Evolutionary conservation across 92 coral and sea anemone genomes (phyloP).

Genomic region (Actinostola sp.): DNA sequence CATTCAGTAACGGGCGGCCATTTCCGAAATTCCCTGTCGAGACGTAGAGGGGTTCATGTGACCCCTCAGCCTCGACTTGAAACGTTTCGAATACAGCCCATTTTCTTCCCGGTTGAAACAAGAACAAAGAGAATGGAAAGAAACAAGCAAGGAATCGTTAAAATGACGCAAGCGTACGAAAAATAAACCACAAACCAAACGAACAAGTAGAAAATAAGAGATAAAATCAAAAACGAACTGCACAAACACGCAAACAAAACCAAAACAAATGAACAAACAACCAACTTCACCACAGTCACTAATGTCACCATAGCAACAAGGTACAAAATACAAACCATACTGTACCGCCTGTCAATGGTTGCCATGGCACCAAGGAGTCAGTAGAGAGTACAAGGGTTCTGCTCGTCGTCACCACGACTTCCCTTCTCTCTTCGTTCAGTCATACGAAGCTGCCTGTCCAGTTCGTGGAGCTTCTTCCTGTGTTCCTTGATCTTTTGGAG

Average conservation of each 20-base stretch:
- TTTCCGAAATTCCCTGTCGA: no score
- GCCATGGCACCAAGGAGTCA: slow-evolving; percentile 50
- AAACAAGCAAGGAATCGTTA: slow-evolving; percentile 24
- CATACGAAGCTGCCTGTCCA: slow-evolving; percentile 91
- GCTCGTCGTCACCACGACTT: slow-evolving; percentile 85
- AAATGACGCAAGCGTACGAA: slow-evolving; percentile 10
- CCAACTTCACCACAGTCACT: slow-evolving; percentile 48
- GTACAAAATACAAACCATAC: slow-evolving; percentile 30
- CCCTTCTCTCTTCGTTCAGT: slow-evolving; percentile 83
- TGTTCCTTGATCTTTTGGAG: slow-evolving; percentile 93
- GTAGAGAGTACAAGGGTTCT: slow-evolving; percentile 75
- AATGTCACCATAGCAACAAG: slow-evolving; percentile 35
- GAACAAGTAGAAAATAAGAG: slow-evolving; percentile 12
- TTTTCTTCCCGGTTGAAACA: slow-evolving; percentile 14
- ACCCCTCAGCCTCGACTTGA: slow-evolving; percentile 25
- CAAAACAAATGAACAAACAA: slow-evolving; percentile 19
- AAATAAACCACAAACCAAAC: slow-evolving; percentile 28
- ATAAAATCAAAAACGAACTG: slow-evolving; percentile 12
- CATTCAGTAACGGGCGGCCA: no score
- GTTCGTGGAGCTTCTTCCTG: slow-evolving; percentile 86
- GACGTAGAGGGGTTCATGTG: neutral
- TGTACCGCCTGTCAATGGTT: slow-evolving; percentile 31
- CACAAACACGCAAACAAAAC: slow-evolving; percentile 19
- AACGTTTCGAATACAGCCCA: slow-evolving; percentile 9
- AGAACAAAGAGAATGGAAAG: slow-evolving; percentile 7